Conservation (phyloP, 2,888 invertebrate genomes). For the Seira ritae region DNA sequence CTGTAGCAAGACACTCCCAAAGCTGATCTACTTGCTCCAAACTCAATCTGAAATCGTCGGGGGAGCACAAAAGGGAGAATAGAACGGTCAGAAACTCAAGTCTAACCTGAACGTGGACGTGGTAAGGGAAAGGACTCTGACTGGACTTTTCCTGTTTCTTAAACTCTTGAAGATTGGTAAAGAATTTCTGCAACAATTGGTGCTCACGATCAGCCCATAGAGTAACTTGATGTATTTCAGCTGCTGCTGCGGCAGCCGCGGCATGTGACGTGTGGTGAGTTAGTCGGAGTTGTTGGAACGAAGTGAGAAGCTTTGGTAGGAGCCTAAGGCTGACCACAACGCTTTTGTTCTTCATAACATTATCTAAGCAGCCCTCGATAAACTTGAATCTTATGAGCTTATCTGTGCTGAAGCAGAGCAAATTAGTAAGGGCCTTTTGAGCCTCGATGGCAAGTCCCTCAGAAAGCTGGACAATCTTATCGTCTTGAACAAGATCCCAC, state of each 20-base stretch:
- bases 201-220: constrained; percentile 96
- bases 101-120: constrained; percentile 93
- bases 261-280: constrained; percentile 43
- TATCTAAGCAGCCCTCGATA: constrained; percentile 94
- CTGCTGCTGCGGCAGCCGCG: constrained; percentile 76
- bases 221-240: constrained; percentile 83
- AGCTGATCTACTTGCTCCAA: constrained; percentile 93
- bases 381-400: constrained; percentile 94
- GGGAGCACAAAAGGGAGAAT: constrained; percentile 92
- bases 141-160: constrained; percentile 76
- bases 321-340: constrained; percentile 92
- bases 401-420: constrained; percentile 93
- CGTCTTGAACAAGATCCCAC: constrained; percentile 96
- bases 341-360: constrained; percentile 90
- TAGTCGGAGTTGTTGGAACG: constrained; percentile 92
- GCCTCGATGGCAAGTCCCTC: constrained; percentile 95
- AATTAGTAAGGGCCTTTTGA: constrained; percentile 92
- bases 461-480: constrained; percentile 89
- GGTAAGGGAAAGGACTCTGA: constrained; percentile 81
- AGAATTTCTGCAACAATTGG: constrained; percentile 94
- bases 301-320: constrained; percentile 92
- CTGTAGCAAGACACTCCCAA: constrained; percentile 93
- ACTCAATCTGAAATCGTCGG: constrained; percentile 89
- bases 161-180: constrained; percentile 89
- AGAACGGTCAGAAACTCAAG: constrained; percentile 94